Conservation (phyloP, 23 tunicate genomes). For the Phallusia fumigata region DNA sequence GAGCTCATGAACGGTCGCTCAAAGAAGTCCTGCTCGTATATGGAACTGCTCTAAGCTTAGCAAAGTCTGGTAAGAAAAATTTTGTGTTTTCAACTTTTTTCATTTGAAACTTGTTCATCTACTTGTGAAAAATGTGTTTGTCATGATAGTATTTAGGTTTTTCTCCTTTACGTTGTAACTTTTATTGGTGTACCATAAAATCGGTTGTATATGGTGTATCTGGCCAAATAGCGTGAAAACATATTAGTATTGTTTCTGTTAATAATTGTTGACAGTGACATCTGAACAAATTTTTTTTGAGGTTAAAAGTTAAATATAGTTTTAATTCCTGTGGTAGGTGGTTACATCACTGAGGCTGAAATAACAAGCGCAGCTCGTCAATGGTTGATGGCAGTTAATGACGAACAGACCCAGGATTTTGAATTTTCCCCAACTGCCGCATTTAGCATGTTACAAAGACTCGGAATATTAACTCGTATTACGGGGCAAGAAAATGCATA, state of each 20-base stretch:
- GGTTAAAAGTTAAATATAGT: neutral
- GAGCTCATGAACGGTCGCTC: conserved; percentile 43
- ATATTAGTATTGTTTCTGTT: no score
- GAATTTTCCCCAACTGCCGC: conserved; percentile 26
- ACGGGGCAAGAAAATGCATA: conserved; percentile 4
- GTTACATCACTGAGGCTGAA: conserved; percentile 25
- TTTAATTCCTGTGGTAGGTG: conserved; percentile 1
- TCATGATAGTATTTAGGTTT: no score
- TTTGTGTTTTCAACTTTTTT: no score
- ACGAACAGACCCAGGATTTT: neutral
- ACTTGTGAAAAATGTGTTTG: no score
- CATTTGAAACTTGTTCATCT: no score
- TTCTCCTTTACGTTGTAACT: no score
- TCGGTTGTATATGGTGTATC: no score
- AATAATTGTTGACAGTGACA: no score
- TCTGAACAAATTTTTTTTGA: neutral
- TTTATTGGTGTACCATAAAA: no score
- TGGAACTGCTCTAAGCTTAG: conserved; percentile 50
- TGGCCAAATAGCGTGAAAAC: no score
- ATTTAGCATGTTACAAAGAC: conserved; percentile 30
- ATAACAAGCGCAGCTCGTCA: conserved; percentile 24
- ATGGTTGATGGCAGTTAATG: conserved; percentile 26
- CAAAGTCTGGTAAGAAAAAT: conserved; percentile 34
- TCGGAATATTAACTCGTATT: conserved; percentile 17
- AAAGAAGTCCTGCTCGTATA: conserved; percentile 67